Evolutionary conservation across 1,140 invertebrate species (phyloP).

Genomic region (Meloidogyne floridensis): DNA sequence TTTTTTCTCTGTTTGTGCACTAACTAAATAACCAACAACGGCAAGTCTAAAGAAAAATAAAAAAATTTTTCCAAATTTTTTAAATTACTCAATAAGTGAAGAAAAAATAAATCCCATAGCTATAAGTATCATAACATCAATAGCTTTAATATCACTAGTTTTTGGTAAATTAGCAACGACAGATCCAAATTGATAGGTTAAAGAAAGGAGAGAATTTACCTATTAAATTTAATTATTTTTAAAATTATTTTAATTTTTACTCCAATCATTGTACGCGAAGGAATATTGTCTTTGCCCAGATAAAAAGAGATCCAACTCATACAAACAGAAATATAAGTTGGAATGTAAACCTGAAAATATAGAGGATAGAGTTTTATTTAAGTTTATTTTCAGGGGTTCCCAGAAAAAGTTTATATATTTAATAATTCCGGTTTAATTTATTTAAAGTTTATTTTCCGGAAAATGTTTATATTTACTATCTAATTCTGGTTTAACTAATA

Average conservation of each 20-base stretch:
- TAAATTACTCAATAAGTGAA: constrained; percentile 44
- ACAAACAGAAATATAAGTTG: constrained; percentile 64
- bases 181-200: constrained; percentile 62
- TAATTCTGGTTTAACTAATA: neutral
- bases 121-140: constrained; percentile 64
- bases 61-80: neutral
- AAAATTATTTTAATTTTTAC: constrained; percentile 47
- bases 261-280: constrained; percentile 64
- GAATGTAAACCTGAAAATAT: constrained; percentile 56
- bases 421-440: neutral
- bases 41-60: constrained; percentile 44
- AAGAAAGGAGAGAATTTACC: constrained; percentile 47
- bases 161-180: constrained; percentile 65
- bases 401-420: neutral
- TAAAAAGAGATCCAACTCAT: constrained; percentile 66
- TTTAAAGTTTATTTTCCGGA: neutral
- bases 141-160: constrained; percentile 64
- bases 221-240: constrained; percentile 33
- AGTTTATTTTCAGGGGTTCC: too few relatives aligned
- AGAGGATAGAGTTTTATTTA: neutral
- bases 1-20: constrained; percentile 20
- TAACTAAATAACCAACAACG: constrained; percentile 60
- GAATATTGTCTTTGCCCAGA: constrained; percentile 60
- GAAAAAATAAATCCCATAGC: constrained; percentile 55
- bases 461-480: constrained; percentile 21